Evolutionary conservation across 2,113 vertebrate genomes (phyloP), one percentile per base, ranked within the genome.

Genomic region (Carollia perspicillata): DNA sequence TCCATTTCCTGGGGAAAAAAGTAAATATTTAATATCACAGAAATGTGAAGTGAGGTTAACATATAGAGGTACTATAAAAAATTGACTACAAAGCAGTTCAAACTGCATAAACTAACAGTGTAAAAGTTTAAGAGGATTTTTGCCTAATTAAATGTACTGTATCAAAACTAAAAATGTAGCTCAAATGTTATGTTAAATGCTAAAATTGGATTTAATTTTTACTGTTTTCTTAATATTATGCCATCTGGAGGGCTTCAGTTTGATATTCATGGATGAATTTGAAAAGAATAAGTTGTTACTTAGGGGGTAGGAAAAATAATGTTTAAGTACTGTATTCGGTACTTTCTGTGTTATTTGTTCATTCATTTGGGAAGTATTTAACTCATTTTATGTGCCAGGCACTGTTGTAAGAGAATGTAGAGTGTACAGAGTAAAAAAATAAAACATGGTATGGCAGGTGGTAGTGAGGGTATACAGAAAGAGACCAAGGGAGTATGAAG

Each of bases 121-220:
- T 75, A 72, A 63, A 90, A 49, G 10, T 68, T 95, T 60, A 42
- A 86, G 74, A 75, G 47, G 77, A 80, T 17, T 87, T 95, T 91
- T 77, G 42, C 42, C 6, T 78, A 78, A 33, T 91, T 68, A 84
- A 66, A 33, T 88, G n/a, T 58, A 66, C 7, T 80, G 4, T 89
- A 74, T 84, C 17, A 77, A 28, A 68, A 78, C 2, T 68, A 81
- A 93, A 93, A 90, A 79, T 84, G 13, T 80, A 63, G 3, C 51
- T 58, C 71, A 89, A 26, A 88, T 40, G 17, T 77, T 83, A 84
- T 9, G 23, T 28, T 71, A 91, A 47, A 33, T 86, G 49, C 10
- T 72, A 74, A 85, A 80, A 65, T 79, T 6, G 78, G 49, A 42
- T 84, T 69, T 55, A 33, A 87, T 87, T 80, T 94, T 94, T 94